Conservation (phyloP, 1,140 invertebrate genomes). For the Drosophila truncata region DNA sequence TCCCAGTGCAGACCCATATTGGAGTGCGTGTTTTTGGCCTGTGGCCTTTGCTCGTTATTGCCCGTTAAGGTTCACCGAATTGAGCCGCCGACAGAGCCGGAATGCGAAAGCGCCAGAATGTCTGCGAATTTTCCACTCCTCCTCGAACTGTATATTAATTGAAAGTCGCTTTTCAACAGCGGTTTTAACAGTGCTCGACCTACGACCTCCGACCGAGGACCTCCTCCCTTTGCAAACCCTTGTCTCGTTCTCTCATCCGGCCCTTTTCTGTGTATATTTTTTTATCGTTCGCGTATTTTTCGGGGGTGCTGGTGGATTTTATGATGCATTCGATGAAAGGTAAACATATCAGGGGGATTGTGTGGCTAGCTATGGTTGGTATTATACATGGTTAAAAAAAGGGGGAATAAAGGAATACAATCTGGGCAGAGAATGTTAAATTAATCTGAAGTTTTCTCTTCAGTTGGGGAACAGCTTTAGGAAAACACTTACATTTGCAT, state of each 20-base stretch:
- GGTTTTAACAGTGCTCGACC: conserved; percentile 54
- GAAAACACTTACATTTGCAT: neutral
- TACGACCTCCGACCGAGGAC: conserved; percentile 1
- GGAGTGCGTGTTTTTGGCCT: conserved; percentile 63
- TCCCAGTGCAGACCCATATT: neutral
- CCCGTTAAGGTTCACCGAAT: conserved; percentile 74
- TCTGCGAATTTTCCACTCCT: conserved; percentile 26
- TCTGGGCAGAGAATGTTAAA: neutral
- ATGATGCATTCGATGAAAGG: conserved; percentile 55
- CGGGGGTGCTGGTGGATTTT: conserved; percentile 25
- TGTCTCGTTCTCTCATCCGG: conserved; percentile 12
- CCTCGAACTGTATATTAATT: conserved; percentile 61
- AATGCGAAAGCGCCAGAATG: conserved; percentile 43
- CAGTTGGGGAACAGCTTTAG: neutral
- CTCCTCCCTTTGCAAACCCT: neutral
- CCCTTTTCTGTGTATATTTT: neutral
- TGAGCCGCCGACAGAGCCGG: conserved; percentile 41
- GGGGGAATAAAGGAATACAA: neutral
- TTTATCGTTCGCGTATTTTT: conserved; percentile 6
- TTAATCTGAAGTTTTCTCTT: neutral
- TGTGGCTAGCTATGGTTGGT: conserved; percentile 31
- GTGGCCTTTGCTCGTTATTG: conserved; percentile 77
- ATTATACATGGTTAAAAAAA: conserved; percentile 24
- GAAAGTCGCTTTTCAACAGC: conserved; percentile 62
- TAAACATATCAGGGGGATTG: conserved; percentile 54